Conservation (phyloP, 92 coral and sea anemone genomes). For the Umimayanthus chanpuru region DNA sequence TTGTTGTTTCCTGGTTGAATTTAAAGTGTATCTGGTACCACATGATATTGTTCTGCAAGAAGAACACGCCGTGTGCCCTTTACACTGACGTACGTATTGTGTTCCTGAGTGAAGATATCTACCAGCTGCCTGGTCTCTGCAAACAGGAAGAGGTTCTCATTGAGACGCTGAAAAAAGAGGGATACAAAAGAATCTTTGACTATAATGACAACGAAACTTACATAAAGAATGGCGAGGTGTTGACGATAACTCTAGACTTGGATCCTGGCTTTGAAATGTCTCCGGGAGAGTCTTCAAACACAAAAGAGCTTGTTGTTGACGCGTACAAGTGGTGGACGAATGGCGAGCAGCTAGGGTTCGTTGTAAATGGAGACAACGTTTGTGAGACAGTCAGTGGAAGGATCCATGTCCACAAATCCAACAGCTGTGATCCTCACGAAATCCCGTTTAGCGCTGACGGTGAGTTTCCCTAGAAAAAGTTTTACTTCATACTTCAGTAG, state of each 20-base stretch:
- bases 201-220: neutral
- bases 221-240: neutral
- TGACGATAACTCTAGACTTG: neutral
- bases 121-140: neutral
- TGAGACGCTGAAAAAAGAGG: neutral
- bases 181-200: neutral
- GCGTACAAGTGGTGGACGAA: slow-evolving; percentile 9
- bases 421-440: neutral
- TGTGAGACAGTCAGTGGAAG: slow-evolving; percentile 20
- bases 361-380: slow-evolving; percentile 3
- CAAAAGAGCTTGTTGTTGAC: slow-evolving; percentile 8
- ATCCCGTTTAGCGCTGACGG: neutral
- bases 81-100: slow-evolving; percentile 4
- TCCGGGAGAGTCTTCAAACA: neutral
- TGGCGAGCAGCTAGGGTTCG: slow-evolving; percentile 25
- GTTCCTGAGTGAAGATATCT: slow-evolving; percentile 22
- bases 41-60: neutral
- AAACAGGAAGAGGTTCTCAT: slow-evolving; percentile 17
- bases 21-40: slow-evolving; percentile 10
- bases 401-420: neutral
- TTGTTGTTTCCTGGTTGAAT: slow-evolving; percentile 11
- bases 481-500: no score
- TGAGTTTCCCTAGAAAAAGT: no score
- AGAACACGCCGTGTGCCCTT: neutral
- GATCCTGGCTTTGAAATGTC: slow-evolving; percentile 7